Conservation (phyloP, 2,113 vertebrate species). For the Petromus typicus region DNA sequence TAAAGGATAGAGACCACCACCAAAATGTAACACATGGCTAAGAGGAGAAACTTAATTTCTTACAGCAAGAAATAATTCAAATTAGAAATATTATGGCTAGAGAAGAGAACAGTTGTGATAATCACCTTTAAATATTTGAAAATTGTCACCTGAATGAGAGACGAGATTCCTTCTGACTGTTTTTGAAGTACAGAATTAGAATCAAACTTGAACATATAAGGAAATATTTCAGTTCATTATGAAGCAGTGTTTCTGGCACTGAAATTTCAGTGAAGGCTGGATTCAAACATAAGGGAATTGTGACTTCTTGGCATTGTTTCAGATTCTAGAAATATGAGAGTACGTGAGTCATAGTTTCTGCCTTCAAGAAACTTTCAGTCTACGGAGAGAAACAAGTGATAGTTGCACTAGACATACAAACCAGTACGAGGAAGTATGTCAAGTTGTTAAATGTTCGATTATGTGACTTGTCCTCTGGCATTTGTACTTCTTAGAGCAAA, state of each 20-base stretch:
- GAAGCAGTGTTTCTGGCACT: background rate
- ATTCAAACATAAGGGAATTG: background rate
- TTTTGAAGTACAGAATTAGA: background rate
- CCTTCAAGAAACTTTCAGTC: conserved; percentile 16
- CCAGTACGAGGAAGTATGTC: background rate
- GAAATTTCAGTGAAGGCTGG: background rate
- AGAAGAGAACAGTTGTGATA: background rate
- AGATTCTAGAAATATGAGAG: background rate
- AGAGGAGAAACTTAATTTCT: background rate
- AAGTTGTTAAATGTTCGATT: background rate
- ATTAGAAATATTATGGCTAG: background rate
- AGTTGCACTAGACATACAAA: background rate
- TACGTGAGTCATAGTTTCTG: background rate
- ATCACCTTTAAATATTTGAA: background rate
- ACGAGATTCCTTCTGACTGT: background rate
- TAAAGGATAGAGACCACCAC: background rate
- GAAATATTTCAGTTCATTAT: background rate
- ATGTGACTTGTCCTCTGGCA: background rate
- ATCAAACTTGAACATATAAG: background rate
- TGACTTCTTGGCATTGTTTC: background rate
- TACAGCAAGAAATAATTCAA: background rate
- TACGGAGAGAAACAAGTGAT: background rate
- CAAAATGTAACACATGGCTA: background rate
- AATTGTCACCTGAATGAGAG: background rate
- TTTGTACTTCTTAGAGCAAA: background rate